A percentile compares a stretch with the other conserved stretches of the same genome.
phyloP scores from a whole-genome alignment of 2,797 vertebrate genomes.

The Rhyacichthys aspro region DNA sequence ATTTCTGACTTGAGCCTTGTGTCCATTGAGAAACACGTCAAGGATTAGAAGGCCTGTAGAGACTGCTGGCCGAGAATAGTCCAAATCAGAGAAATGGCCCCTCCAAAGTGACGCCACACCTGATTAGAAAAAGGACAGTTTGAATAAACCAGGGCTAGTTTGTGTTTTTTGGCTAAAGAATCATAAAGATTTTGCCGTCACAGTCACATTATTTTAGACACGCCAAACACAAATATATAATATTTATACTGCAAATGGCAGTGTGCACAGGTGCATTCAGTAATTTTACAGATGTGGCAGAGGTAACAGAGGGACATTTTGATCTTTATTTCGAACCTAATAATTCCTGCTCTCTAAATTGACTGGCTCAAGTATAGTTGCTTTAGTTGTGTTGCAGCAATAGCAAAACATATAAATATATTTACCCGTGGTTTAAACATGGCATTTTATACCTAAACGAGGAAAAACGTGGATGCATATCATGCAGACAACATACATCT shows the following conservation, averaged over 20 bases:
- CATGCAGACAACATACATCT: slow-evolving; percentile 23
- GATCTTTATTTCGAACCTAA: not conserved
- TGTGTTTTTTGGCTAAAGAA: not conserved
- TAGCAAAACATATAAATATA: slow-evolving; percentile 5
- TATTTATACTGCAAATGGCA: no score
- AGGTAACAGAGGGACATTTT: not conserved
- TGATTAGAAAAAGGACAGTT: slow-evolving; percentile 73
- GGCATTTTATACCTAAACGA: slow-evolving; percentile 4
- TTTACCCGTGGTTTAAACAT: slow-evolving; percentile 13
- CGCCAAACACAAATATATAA: no score
- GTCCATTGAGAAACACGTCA: slow-evolving; percentile 82
- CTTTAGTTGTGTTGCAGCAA: not conserved
- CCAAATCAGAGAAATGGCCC: slow-evolving; percentile 82
- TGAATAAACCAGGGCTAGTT: slow-evolving; percentile 30
- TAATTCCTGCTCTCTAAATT: not conserved
- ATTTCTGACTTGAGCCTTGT: slow-evolving; percentile 80
- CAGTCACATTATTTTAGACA: no score
- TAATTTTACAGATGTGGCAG: no score
- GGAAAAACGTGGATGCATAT: slow-evolving; percentile 41
- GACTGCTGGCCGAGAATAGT: slow-evolving; percentile 79
- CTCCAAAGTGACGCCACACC: slow-evolving; percentile 81
- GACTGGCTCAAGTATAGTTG: not conserved
- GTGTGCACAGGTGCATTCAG: no score
- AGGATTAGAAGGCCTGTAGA: slow-evolving; percentile 74
- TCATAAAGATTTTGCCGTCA: not conserved